Evolutionary conservation across 2,888 invertebrate species (phyloP), one percentile per base, ranked within the genome.

Genomic region (Tenthredo amoena): DNA sequence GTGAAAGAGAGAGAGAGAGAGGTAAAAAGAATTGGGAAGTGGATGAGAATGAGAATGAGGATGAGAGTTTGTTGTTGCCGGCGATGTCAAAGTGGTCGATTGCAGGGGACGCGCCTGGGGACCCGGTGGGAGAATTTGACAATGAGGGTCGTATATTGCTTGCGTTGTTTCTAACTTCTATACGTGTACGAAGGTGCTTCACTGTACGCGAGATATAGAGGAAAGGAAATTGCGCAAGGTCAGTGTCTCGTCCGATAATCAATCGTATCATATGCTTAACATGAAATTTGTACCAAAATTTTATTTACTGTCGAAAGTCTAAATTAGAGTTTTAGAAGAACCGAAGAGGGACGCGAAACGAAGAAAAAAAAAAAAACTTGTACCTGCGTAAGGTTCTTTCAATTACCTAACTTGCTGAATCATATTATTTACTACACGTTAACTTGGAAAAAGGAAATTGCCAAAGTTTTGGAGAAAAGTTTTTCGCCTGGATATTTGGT

Each of bases 371-470:
- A 74, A 74, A 1, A 74, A 21, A 74, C 43, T 12, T 34, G 6
- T 68, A 74, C n/a, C 4, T 37, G n/a, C 31, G 55, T 55, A 26
- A 77, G 77, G 47, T 55, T 50, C n/a, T 34, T 31, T 55, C 47
- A 77, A 77, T 77, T 77, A 21, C 34, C 50, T n/a, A 77, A 77
- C 55, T 77, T 34, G 31, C 77, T 50, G 50, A 77, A 55, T 77
- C 10, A 55, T 34, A 55, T 50, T 47, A 47, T 47, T 77, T 77
- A 34, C 31, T 77, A 77, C 40, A n/a, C 76, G 76, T 18, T 77
- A 50, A 47, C 72, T 74, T 74, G 10, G 12, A 12, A 12, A 47
- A 68, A 26, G 72, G 43, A 43, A 43, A 74, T 74, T 74, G 72
- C n/a, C 3, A 43, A 74, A 74, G 72, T 74, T 74, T 74, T 40